Percentiles rank a stretch among this genome's conserved stretches.
phyloP scores from a whole-genome alignment of 2,797 vertebrate genomes.

The Novumbra hubbsi region DNA sequence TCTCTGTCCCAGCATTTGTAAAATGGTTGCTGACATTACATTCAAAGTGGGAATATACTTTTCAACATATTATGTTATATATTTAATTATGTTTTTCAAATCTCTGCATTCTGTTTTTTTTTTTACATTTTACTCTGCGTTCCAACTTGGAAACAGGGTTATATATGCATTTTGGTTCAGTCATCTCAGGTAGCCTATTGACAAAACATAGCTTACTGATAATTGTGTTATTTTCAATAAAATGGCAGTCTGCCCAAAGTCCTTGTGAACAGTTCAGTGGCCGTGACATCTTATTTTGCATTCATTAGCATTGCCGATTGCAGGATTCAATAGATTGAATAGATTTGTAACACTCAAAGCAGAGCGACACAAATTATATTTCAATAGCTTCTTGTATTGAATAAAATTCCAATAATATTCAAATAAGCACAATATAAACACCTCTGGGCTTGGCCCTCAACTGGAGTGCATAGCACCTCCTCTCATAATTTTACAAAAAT shows the following conservation, averaged over 20 bases:
- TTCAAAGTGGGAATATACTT: too few species aligned
- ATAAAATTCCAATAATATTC: slow-evolving; percentile 19
- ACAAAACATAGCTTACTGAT: not conserved
- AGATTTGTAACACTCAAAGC: not conserved
- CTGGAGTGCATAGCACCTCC: slow-evolving; percentile 29
- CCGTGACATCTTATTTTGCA: not conserved
- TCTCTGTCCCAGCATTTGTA: too few species aligned
- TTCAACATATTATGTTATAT: too few species aligned
- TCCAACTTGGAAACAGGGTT: too few species aligned
- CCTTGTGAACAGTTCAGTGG: not conserved
- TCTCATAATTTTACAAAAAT: slow-evolving; percentile 32
- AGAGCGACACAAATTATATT: slow-evolving; percentile 10
- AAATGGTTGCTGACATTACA: too few species aligned
- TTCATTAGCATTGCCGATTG: not conserved
- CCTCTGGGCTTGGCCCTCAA: slow-evolving; percentile 31
- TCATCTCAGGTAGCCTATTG: not conserved
- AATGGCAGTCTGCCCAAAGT: not conserved
- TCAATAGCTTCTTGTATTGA: slow-evolving; percentile 24
- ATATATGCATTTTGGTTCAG: not conserved
- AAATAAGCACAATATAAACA: not conserved
- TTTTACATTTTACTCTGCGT: too few species aligned
- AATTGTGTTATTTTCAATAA: not conserved
- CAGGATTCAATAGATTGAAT: not conserved
- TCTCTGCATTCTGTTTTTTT: too few species aligned
- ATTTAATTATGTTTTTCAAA: too few species aligned